Conservation (phyloP, 1,140 invertebrate species). For the Drosophila tristis region DNA sequence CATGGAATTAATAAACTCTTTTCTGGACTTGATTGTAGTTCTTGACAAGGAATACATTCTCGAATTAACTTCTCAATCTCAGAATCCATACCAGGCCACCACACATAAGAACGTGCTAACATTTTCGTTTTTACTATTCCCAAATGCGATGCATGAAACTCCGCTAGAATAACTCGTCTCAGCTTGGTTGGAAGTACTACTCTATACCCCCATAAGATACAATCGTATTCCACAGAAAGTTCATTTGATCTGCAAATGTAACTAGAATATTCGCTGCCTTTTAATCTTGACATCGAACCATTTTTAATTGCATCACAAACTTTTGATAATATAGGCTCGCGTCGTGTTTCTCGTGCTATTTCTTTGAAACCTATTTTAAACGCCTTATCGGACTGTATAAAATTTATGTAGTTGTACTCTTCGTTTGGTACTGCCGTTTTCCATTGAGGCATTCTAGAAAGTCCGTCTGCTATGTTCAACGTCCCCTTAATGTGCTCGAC, state of each 20-base stretch:
- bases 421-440: no score
- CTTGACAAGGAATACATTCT: no score
- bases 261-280: conserved; percentile 18
- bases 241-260: conserved; percentile 8
- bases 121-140: conserved; percentile 16
- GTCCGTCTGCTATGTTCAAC: not conserved
- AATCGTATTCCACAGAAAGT: conserved; percentile 39
- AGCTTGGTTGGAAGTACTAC: conserved; percentile 56
- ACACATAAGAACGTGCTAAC: conserved; percentile 8
- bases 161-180: conserved; percentile 34
- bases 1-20: conserved; percentile 4
- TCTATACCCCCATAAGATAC: conserved; percentile 55
- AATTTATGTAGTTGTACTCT: no score
- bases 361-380: no score
- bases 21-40: conserved; percentile 1
- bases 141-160: conserved; percentile 67
- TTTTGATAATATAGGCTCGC: not conserved
- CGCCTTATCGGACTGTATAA: no score
- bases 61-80: no score
- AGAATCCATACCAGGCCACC: no score
- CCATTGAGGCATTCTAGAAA: no score
- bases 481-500: no score
- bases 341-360: no score
- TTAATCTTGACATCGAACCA: conserved; percentile 5
- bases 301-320: conserved; percentile 7